phyloP scores from a whole-genome alignment of 2,797 vertebrate species.

The Acipenser transmontanus region DNA sequence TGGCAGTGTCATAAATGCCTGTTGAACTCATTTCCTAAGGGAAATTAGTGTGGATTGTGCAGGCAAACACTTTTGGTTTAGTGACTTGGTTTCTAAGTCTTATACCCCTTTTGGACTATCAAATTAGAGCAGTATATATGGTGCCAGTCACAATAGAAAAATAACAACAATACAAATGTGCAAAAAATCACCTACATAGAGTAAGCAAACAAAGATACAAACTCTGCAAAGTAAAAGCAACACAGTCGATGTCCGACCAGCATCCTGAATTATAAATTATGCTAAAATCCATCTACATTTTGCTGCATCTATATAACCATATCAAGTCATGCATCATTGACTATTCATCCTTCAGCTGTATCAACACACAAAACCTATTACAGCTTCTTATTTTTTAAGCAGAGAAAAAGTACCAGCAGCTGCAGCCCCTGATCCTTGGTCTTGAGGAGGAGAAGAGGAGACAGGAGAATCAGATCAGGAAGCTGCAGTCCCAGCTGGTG shows the following conservation, averaged over 20 bases:
- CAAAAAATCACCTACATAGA: no score
- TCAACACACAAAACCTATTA: neutral
- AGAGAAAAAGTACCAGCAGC: slow-evolving; percentile 57
- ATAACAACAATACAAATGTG: no score
- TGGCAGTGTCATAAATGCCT: no score
- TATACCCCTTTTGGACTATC: no score
- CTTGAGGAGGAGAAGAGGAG: slow-evolving; percentile 63
- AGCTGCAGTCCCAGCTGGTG: slow-evolving; percentile 58
- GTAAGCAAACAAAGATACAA: no score
- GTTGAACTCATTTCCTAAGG: no score
- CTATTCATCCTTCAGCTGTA: neutral
- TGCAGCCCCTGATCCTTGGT: slow-evolving; percentile 55
- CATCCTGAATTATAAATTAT: neutral
- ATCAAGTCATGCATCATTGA: neutral
- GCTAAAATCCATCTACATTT: neutral
- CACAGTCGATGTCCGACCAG: no score
- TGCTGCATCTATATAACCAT: neutral
- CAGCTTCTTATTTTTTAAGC: slow-evolving; percentile 28
- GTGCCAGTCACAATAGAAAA: no score
- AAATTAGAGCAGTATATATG: no score
- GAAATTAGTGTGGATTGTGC: no score
- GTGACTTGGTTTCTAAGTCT: neutral
- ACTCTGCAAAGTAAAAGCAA: no score
- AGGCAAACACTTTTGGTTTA: no score
- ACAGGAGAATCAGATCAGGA: slow-evolving; percentile 54